Evolutionary conservation across 2,113 vertebrate genomes (phyloP), one percentile per base, ranked within the genome.

Genomic region (Crocuta crocuta): DNA sequence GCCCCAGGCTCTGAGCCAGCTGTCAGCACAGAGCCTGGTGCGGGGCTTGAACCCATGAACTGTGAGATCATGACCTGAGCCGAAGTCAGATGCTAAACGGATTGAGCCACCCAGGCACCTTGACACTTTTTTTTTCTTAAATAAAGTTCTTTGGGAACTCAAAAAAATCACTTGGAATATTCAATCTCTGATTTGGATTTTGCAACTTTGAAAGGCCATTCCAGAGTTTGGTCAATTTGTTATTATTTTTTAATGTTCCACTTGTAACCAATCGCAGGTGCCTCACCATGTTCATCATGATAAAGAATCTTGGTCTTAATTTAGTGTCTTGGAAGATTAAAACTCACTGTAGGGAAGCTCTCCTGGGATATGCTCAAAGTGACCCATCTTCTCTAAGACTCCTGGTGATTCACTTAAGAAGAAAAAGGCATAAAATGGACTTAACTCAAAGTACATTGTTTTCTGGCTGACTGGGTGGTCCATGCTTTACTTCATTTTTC

Each of bases 271-370:
- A 43, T 61, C 13, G 4, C n/a, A 2, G 76, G 33, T 4, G 19
- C 6, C 35, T 61, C 24, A 43, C 4, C 4, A 61, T 4, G 6
- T 53, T 35, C 35, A 39, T n/a, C 65, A 84, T 50, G 78, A 33
- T 48, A 45, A 89, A 74, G 61, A 55, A 55, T 76, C 65, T 92
- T 91, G 63, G n/a, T 94, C 26, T 96, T 91, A 82, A 87, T 78
- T 84, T 85, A 84, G 31, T 68, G 6, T 76, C 15, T 85, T 76
- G 39, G 80, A 89, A 79, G 65, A 79, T 84, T 93, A 82, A 91
- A 89, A 79, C 1, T 89, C 68, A 81, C 11, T 82, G 33, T 45
- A 65, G 58, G 74, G 33, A 89, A 82, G 7, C 13, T 96, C 31
- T 76, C 21, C 7, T 43, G 76, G 35, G 43, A 83, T 58, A 35